Evolutionary conservation across 2,797 vertebrate species (phyloP), one percentile per base, ranked within the genome.

Genomic region (Nannoperca obscura): DNA sequence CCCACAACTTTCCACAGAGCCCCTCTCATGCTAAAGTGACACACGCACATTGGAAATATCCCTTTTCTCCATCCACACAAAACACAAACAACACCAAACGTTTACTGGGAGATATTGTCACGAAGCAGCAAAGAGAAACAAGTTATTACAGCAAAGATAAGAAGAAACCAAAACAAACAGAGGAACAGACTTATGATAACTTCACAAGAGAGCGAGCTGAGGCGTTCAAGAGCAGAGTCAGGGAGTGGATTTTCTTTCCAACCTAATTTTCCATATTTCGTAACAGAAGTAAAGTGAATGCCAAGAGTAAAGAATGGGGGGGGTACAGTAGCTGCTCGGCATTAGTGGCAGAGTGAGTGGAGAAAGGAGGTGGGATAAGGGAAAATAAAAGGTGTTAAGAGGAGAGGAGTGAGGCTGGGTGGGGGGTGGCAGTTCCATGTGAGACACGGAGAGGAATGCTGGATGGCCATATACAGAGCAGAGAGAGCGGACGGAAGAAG

Each of bases 401-500:
- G 84, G 76, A 89, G 66, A 81, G 74, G 78, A 80, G 82, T 44
- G 64, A 66, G 50, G 47, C 38, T 34, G n/a, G 9, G 38, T 6
- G 64, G 54, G 57, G 13, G 47, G 77, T 71, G 73, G 79, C 75
- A 85, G 93, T 92, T 92, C 91, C 90, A 90, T 84, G 70, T 65
- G 86, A 93, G 87, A 90, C 87, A 84, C 82, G 62, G 79, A 57
- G 69, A 94, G 93, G 95, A 95, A 95, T 95, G 94, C 62, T 90
- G 76, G 71, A 88, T 76, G 75, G 83, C 82, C 88, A 80, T 87
- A 78, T 72, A 74, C 64, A 91, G 82, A 76, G 74, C 64, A 81
- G 74, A 59, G 60, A 69, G 38, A 38, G 42, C 55, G 44, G 36
- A 9, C 59, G 34, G 36, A 22, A 76, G 27, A 71, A 55, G 46